Conservation (phyloP, 2,113 vertebrate genomes). For the Naja naja region DNA sequence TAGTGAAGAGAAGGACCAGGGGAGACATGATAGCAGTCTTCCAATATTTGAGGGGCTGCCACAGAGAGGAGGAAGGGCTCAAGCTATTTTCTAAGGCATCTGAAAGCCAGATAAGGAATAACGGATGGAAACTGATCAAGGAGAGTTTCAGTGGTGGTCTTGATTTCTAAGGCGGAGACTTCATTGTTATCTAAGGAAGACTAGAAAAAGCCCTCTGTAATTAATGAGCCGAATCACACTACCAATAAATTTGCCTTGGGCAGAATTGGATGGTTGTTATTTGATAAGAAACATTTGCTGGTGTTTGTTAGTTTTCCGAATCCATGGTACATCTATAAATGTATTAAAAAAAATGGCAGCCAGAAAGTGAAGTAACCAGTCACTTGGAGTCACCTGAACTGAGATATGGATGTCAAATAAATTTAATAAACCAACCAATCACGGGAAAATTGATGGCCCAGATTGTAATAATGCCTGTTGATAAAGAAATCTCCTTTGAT, state of each 20-base stretch:
- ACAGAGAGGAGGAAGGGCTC: too few species aligned
- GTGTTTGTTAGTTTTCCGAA: not conserved
- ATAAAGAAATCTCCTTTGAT: not conserved
- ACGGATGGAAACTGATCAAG: too few species aligned
- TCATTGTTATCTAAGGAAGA: not conserved
- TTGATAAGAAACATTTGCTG: not conserved
- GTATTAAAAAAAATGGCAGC: not conserved
- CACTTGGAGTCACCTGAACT: not conserved
- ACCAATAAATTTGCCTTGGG: not conserved
- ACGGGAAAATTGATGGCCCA: not conserved
- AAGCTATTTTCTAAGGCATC: too few species aligned
- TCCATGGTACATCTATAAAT: not conserved
- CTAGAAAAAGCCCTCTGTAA: not conserved
- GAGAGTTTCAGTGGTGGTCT: not conserved
- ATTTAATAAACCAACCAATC: not conserved
- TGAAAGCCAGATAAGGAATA: too few species aligned
- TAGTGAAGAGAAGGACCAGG: too few species aligned
- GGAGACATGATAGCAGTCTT: too few species aligned
- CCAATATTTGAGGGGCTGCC: too few species aligned
- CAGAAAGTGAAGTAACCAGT: not conserved
- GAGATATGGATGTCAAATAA: not conserved
- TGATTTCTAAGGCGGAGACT: constrained; percentile 7
- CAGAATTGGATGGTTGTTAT: not conserved
- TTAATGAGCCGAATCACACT: not conserved
- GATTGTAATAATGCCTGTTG: not conserved